Evolutionary conservation across 2,113 vertebrate species (phyloP), one percentile per base, ranked within the genome.

Genomic region (Myiozetetes cayanensis): DNA sequence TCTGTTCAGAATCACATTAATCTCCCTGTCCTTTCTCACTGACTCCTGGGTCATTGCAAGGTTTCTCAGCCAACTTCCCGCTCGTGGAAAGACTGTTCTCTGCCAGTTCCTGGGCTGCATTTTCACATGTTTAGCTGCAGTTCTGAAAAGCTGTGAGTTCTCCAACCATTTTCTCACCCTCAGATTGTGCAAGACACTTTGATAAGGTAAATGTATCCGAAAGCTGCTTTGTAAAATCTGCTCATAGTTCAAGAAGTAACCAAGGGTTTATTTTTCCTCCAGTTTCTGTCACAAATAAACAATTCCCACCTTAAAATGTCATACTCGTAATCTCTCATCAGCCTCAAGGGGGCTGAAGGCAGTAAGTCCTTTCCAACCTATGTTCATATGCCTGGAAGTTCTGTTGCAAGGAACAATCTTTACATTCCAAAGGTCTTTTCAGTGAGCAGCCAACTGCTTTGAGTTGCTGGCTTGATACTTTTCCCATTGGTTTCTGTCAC

Each of bases 161-260:
- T 92, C 89, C 91, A 96, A 85, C 35, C 24, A 76, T 92, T 95
- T 95, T 61, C 82, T 90, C 91, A 93, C 25, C 7, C 73, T 89
- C 62, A 68, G 61, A 89, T 94, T 94, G 94, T 89, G 89, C 84
- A 94, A 94, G 80, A 75, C 73, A 72, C 68, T 93, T 74, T 87
- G 93, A 94, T 96, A 95, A 95, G 52, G 19, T 35, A 89, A 92
- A 88, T 49, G 15, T 47, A 33, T 85, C 50, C 33, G 0, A 92
- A 92, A 92, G 24, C 14, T 33, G 33, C 35, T 92, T 55, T 91
- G 61, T 81, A 75, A 78, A 95, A 91, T 87, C 21, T 59, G 22
- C 4, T 78, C 39, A 89, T 59, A 87, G 56, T 82, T 90, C 35
- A 94, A 86, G 82, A 93, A 66, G 71, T 62, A 86, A 63, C n/a